phyloP scores from a whole-genome alignment of 92 coral and sea anemone genomes.

The Blastomussa wellsi region DNA sequence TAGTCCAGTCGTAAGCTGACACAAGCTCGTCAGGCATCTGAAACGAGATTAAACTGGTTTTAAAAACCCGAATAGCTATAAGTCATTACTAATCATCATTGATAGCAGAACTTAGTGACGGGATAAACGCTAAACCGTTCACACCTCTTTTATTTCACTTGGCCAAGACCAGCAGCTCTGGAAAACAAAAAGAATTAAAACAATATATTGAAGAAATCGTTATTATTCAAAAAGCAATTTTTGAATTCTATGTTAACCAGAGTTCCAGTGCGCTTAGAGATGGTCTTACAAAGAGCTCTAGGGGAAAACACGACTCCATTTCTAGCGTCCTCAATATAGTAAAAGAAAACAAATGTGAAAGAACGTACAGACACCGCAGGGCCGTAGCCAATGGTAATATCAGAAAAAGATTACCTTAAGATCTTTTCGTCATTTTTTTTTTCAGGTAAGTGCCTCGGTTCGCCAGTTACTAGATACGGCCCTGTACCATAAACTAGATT shows the following conservation, averaged over 20 bases:
- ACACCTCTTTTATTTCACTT: conserved; percentile 73
- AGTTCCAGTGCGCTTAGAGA: neutral
- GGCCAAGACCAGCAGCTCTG: conserved; percentile 95
- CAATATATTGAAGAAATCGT: neutral
- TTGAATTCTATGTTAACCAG: no score
- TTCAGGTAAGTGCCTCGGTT: no score
- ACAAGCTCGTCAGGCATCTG: conserved; percentile 78
- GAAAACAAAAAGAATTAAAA: neutral
- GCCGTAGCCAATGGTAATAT: no score
- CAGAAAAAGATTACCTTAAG: no score
- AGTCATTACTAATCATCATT: neutral
- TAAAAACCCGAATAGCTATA: neutral
- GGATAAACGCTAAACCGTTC: neutral
- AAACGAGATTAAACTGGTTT: conserved; percentile 17
- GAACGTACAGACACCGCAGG: no score
- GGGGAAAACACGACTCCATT: no score
- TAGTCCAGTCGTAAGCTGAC: conserved; percentile 69
- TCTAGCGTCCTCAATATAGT: no score
- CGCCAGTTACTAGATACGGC: no score
- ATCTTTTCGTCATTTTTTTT: no score
- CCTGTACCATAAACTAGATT: no score
- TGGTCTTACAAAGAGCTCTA: neutral
- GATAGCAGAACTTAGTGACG: neutral
- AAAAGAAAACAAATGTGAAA: no score
- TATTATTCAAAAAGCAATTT: no score